These are phyloP conservation scores for Coregonus sp. DNA, from an alignment of 2,797 vertebrate species.

Conservation along the genomic window DNA sequence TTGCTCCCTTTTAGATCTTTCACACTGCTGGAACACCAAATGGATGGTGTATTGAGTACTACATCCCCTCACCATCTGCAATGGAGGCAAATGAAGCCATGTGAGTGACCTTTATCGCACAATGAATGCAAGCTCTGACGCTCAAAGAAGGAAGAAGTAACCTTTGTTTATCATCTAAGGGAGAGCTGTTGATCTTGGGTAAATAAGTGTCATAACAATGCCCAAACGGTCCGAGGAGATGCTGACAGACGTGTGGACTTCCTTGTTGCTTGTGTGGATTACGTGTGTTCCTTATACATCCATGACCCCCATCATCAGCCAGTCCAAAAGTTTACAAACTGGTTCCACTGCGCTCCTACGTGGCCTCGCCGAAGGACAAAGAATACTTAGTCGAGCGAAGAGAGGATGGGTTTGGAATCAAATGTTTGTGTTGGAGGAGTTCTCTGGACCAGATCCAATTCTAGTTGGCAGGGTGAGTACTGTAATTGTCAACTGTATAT, in stretches of 20 bases:
- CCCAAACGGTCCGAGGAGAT: constrained; percentile 86
- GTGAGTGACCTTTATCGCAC: constrained; percentile 82
- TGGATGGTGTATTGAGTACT: constrained; percentile 76
- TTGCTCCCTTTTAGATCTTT: constrained; percentile 75
- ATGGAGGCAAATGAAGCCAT: constrained; percentile 80
- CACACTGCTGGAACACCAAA: constrained; percentile 74
- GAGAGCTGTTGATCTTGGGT: constrained; percentile 73
- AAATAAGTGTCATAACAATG: constrained; percentile 63
- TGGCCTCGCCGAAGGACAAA: constrained; percentile 86
- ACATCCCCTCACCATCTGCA: constrained; percentile 71
- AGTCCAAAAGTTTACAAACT: constrained; percentile 81
- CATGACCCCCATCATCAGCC: constrained; percentile 80
- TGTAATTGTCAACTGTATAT: constrained; percentile 79
- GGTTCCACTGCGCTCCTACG: constrained; percentile 79
- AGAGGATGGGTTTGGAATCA: constrained; percentile 99
- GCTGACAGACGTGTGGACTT: constrained; percentile 89
- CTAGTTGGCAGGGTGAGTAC: constrained; percentile 98
- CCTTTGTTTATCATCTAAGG: constrained; percentile 76
- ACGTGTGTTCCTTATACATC: constrained; percentile 84
- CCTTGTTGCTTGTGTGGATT: constrained; percentile 96
- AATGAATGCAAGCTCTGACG: constrained; percentile 84
- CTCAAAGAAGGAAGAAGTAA: constrained; percentile 86
- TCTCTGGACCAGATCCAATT: constrained; percentile 99
- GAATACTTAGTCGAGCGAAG: constrained; percentile 93
- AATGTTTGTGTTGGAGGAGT: constrained; percentile 99